Percentiles rank a stretch among this genome's conserved stretches.
These are phyloP conservation scores for Eufriesea mexicana DNA, from an alignment of 1,140 invertebrate species.

Conservation along the genomic window DNA sequence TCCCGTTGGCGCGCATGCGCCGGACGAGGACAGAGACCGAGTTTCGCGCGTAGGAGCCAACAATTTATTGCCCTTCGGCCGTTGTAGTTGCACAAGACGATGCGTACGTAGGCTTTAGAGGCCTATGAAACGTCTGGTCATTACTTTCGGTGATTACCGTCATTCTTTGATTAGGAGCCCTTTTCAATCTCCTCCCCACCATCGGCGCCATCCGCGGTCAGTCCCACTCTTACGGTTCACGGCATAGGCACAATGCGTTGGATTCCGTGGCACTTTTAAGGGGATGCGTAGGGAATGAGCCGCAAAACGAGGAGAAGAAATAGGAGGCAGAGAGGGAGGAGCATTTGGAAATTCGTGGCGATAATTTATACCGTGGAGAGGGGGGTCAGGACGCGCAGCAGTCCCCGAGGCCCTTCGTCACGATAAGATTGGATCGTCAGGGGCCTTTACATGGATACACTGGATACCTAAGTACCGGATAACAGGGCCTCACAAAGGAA, in stretches of 20 bases:
- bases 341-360: slow-evolving; percentile 69
- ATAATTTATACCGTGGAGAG: slow-evolving; percentile 67
- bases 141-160: slow-evolving; percentile 75
- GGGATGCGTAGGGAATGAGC: slow-evolving; percentile 33
- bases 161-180: slow-evolving; percentile 72
- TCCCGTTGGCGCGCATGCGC: too few relatives aligned
- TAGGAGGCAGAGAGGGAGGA: slow-evolving; percentile 27
- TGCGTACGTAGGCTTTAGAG: slow-evolving; percentile 65
- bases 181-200: slow-evolving; percentile 47
- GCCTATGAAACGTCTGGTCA: slow-evolving; percentile 65
- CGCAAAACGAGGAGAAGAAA: slow-evolving; percentile 56
- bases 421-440: slow-evolving; percentile 74
- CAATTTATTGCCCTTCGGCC: slow-evolving; percentile 72
- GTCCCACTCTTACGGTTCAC: not conserved
- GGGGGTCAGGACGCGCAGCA: not conserved
- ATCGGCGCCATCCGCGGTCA: too few relatives aligned
- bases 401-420: slow-evolving; percentile 48
- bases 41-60: slow-evolving; percentile 71
- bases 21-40: not conserved
- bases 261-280: slow-evolving; percentile 53
- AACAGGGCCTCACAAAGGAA: slow-evolving; percentile 60
- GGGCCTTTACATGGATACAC: slow-evolving; percentile 54
- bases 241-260: slow-evolving; percentile 43
- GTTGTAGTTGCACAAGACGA: slow-evolving; percentile 59
- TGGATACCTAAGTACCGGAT: slow-evolving; percentile 63